A percentile compares a stretch with the other conserved stretches of the same genome.
phyloP scores from a whole-genome alignment of 2,888 invertebrate species.

The Agrotis segetum region DNA sequence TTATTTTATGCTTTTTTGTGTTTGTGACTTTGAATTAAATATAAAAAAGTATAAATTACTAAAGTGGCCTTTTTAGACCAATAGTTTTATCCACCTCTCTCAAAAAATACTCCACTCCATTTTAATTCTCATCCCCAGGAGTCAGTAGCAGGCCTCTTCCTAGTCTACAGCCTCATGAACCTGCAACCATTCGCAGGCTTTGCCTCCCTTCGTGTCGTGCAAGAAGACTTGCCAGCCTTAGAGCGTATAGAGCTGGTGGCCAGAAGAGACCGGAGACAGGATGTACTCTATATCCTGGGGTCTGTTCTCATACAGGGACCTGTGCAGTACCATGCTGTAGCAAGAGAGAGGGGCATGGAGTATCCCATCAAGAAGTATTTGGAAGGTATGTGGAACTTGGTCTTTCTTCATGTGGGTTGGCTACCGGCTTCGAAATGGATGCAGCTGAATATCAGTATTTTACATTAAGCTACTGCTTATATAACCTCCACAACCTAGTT shows the following conservation, averaged over 20 bases:
- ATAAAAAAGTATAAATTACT: no score
- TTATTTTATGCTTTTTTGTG: no score
- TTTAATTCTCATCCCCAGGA: conserved; percentile 69
- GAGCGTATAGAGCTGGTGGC: conserved; percentile 74
- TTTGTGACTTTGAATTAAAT: no score
- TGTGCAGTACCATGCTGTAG: conserved; percentile 74
- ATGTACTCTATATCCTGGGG: conserved; percentile 81
- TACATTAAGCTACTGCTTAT: no score
- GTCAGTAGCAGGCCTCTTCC: conserved; percentile 80
- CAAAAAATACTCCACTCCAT: not conserved
- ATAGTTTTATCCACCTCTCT: no score
- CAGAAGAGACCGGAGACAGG: conserved; percentile 72
- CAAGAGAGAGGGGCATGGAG: conserved; percentile 81
- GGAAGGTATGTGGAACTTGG: conserved; percentile 73
- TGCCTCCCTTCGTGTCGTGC: conserved; percentile 74
- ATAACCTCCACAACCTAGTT: no score
- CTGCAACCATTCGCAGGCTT: conserved; percentile 80
- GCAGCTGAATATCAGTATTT: no score
- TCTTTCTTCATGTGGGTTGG: no score
- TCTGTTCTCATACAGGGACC: conserved; percentile 75
- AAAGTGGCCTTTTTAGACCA: no score
- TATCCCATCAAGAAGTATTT: conserved; percentile 76
- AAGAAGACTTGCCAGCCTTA: conserved; percentile 76
- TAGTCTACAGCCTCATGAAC: conserved; percentile 80
- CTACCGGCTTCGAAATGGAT: no score